A percentile compares a stretch with the other conserved stretches of the same genome.
These are phyloP conservation scores for Cyprinodon tularosa DNA, from an alignment of 2,113 vertebrate genomes.

Conservation along the genomic window DNA sequence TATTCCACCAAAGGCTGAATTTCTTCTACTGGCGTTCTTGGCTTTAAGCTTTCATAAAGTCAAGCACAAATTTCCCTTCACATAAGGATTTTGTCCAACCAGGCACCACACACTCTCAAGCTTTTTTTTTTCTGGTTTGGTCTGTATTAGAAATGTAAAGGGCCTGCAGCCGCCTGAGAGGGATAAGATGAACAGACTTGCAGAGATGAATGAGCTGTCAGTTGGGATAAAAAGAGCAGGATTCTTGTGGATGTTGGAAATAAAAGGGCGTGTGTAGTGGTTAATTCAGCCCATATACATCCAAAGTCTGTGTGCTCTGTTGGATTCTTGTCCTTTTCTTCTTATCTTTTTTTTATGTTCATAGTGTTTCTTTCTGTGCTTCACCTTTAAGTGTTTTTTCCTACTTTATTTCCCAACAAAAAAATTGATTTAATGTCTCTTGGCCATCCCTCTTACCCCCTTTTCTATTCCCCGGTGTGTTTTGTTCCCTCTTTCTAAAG, in stretches of 20 bases:
- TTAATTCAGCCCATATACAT: constrained; percentile 19
- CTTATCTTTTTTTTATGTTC: constrained; percentile 13
- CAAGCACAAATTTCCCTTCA: background rate
- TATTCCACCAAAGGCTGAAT: background rate
- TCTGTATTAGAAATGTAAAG: constrained; percentile 15
- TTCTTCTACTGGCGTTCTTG: background rate
- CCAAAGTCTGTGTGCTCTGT: constrained; percentile 12
- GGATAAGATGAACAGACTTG: constrained; percentile 4
- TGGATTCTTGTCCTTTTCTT: background rate
- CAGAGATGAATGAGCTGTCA: constrained; percentile 64
- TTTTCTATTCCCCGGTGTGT: background rate
- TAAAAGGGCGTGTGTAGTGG: constrained; percentile 43
- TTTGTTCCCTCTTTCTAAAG: background rate
- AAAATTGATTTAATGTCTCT: constrained; percentile 1
- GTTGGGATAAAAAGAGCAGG: constrained; percentile 33
- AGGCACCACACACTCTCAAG: background rate
- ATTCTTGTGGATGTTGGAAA: constrained; percentile 26
- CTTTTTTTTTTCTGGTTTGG: background rate
- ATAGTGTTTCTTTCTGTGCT: background rate
- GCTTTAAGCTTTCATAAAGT: constrained; percentile 11
- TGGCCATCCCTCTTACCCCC: background rate
- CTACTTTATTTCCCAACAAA: background rate
- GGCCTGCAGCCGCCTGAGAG: constrained; percentile 10
- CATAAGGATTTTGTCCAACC: constrained; percentile 3
- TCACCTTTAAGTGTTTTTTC: background rate